Evolutionary conservation across 2,888 invertebrate species (phyloP).

Genomic region (Iselma pallidipennis): DNA sequence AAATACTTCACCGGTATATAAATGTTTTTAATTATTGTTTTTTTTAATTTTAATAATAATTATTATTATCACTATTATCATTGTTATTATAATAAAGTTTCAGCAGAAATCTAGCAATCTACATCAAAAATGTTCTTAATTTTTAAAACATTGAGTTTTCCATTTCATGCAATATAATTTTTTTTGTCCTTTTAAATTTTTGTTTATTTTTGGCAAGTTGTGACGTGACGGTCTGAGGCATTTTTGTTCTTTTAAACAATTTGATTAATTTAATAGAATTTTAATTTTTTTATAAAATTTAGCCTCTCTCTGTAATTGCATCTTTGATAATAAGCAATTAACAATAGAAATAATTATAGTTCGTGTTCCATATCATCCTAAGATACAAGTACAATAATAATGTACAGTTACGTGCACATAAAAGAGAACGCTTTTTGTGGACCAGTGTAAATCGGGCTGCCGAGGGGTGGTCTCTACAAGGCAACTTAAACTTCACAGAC

Average conservation of each 20-base stretch:
- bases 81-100: constrained; percentile 39
- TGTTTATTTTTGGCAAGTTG: constrained; percentile 40
- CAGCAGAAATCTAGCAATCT: constrained; percentile 44
- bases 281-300: constrained; percentile 18
- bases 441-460: too few relatives aligned
- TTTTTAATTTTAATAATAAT: too few relatives aligned
- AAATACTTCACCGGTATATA: constrained; percentile 16
- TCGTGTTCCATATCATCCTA: too few relatives aligned
- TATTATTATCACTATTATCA: neutral
- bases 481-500: too few relatives aligned
- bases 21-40: too few relatives aligned
- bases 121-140: constrained; percentile 44
- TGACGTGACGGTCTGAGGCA: constrained; percentile 29
- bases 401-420: too few relatives aligned
- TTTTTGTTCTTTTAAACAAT: neutral
- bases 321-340: constrained; percentile 31
- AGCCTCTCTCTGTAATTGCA: constrained; percentile 19
- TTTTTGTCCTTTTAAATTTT: constrained; percentile 41
- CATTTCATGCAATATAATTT: constrained; percentile 35
- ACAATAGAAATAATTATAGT: constrained; percentile 43
- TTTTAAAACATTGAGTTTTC: constrained; percentile 35
- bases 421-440: too few relatives aligned
- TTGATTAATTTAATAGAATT: too few relatives aligned
- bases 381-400: too few relatives aligned
- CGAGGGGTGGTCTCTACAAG: too few relatives aligned